phyloP scores from a whole-genome alignment of 2,888 invertebrate genomes.

The Omphaloscelis lunosa region DNA sequence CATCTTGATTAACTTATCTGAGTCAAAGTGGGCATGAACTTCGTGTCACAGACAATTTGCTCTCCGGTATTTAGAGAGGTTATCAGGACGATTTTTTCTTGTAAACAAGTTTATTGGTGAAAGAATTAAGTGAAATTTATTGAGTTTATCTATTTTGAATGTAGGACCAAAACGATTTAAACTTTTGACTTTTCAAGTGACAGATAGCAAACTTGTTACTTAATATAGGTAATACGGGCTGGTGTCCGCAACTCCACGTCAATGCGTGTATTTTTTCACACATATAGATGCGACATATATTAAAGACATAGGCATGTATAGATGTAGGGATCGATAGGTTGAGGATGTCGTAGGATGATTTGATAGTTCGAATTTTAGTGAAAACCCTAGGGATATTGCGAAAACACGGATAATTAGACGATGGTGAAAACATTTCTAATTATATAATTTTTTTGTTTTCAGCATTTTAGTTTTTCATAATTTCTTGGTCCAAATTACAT shows the following conservation, averaged over 20 bases:
- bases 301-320: too few species aligned
- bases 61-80: slow-evolving; percentile 24
- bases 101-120: slow-evolving; percentile 14
- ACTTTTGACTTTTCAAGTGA: neutral
- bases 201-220: neutral
- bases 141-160: neutral
- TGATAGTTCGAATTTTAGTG: too few species aligned
- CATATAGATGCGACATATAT: too few species aligned
- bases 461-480: too few species aligned
- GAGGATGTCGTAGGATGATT: neutral
- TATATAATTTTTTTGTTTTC: too few species aligned
- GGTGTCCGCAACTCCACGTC: too few species aligned
- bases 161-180: neutral
- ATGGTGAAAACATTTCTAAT: too few species aligned
- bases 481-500: too few species aligned
- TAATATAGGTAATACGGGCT: too few species aligned
- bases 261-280: too few species aligned
- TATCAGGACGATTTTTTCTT: slow-evolving; percentile 10
- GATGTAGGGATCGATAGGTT: neutral
- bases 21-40: slow-evolving; percentile 47
- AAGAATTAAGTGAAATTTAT: neutral
- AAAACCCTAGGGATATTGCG: too few species aligned
- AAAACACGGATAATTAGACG: too few species aligned
- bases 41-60: slow-evolving; percentile 38
- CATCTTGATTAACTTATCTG: slow-evolving; percentile 59